These are phyloP conservation scores for Nymphalis polychloros DNA, from an alignment of 2,888 invertebrate genomes.

Conservation along the genomic window DNA sequence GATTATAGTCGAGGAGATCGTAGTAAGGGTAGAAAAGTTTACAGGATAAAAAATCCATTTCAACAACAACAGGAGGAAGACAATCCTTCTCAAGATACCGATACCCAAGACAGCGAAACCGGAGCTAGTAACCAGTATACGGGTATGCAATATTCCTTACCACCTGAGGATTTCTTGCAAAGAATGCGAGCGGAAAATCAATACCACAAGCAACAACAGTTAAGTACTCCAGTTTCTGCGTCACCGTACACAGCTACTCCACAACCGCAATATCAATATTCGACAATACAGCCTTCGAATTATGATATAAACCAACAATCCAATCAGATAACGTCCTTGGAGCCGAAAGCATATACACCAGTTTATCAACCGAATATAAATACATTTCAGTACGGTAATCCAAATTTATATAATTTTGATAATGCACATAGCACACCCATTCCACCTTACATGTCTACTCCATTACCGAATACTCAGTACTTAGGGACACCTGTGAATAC, in stretches of 20 bases:
- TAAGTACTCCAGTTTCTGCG: conserved; percentile 64
- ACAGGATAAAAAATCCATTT: conserved; percentile 74
- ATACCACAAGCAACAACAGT: conserved; percentile 52
- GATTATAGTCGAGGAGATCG: conserved; percentile 60
- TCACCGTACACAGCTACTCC: conserved; percentile 71
- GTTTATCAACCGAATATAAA: conserved; percentile 57
- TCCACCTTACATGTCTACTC: conserved; percentile 65
- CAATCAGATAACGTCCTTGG: conserved; percentile 57
- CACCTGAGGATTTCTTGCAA: conserved; percentile 75
- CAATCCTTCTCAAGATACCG: conserved; percentile 50
- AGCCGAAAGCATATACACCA: conserved; percentile 60
- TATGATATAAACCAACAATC: conserved; percentile 62
- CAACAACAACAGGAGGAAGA: conserved; percentile 60
- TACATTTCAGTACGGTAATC: conserved; percentile 59
- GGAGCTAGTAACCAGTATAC: conserved; percentile 78
- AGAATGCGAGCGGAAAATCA: conserved; percentile 71
- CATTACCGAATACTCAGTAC: conserved; percentile 62
- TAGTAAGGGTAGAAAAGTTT: conserved; percentile 64
- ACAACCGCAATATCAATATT: conserved; percentile 70
- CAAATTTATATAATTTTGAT: conserved; percentile 58
- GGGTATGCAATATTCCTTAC: conserved; percentile 73
- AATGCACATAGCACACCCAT: conserved; percentile 63
- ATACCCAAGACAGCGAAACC: conserved; percentile 63
- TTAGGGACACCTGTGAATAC: conserved; percentile 62
- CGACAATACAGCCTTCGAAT: conserved; percentile 57